Conservation (phyloP, 2,888 invertebrate species). For the Plebejus melissa region DNA sequence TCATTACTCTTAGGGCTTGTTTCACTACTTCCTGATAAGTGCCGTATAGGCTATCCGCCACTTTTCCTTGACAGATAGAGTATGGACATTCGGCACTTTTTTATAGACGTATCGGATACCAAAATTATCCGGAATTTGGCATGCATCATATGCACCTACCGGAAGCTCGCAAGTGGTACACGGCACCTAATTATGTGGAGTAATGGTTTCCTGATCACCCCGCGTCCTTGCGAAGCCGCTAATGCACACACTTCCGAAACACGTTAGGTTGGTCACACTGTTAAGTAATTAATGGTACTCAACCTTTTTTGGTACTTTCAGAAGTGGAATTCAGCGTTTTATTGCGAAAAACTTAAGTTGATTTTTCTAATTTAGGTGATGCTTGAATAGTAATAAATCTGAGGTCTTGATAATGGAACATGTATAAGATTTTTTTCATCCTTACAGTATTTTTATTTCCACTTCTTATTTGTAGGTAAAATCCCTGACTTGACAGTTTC, state of each 20-base stretch:
- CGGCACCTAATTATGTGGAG: slow-evolving; percentile 63
- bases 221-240: slow-evolving; percentile 43
- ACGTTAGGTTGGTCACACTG: slow-evolving; percentile 27
- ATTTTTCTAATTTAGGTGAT: background rate
- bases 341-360: background rate
- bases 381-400: background rate
- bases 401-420: too few species aligned
- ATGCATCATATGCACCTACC: slow-evolving; percentile 46
- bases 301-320: background rate
- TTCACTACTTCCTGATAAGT: too few species aligned
- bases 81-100: too few species aligned
- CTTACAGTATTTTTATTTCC: too few species aligned
- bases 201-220: slow-evolving; percentile 63
- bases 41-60: too few species aligned
- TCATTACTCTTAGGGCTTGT: too few species aligned
- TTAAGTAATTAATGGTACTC: slow-evolving; percentile 32
- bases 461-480: too few species aligned
- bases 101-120: background rate
- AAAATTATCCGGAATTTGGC: slow-evolving; percentile 18
- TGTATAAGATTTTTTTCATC: too few species aligned
- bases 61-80: too few species aligned
- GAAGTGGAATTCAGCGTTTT: background rate
- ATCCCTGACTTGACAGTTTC: background rate
- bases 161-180: slow-evolving; percentile 66
- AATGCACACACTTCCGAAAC: slow-evolving; percentile 35